Conservation (phyloP, 2,888 invertebrate genomes). For the Hirtodrosophila confusa region DNA sequence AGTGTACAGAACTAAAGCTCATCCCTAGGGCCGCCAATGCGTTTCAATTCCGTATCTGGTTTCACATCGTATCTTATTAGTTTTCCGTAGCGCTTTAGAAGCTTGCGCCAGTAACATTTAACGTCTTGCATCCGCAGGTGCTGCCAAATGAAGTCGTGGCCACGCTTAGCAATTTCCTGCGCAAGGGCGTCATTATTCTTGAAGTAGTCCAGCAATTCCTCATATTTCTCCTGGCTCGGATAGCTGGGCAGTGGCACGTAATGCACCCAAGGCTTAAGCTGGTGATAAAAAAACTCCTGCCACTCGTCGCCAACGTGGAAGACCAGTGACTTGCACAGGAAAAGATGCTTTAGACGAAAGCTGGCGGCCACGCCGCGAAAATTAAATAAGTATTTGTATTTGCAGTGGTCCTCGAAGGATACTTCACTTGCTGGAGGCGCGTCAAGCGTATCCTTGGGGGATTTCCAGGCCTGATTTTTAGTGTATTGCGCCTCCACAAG, state of each 20-base stretch:
- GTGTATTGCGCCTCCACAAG: slow-evolving; percentile 97
- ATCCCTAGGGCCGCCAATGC: slow-evolving; percentile 80
- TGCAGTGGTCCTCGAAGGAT: slow-evolving; percentile 95
- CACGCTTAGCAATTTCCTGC: slow-evolving; percentile 91
- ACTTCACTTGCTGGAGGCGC: slow-evolving; percentile 93
- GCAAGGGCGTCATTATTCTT: slow-evolving; percentile 90
- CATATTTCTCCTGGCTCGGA: slow-evolving; percentile 88
- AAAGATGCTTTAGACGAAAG: slow-evolving; percentile 97
- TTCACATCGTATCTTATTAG: slow-evolving; percentile 88
- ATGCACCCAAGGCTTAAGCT: slow-evolving; percentile 97
- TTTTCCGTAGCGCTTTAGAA: slow-evolving; percentile 90
- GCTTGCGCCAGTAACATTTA: slow-evolving; percentile 93
- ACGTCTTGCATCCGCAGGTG: slow-evolving; percentile 93
- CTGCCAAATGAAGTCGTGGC: slow-evolving; percentile 92
- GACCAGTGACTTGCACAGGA: slow-evolving; percentile 95
- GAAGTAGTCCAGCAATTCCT: slow-evolving; percentile 90
- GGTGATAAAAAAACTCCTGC: slow-evolving; percentile 97
- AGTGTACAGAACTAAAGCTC: slow-evolving; percentile 40
- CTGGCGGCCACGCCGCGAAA: slow-evolving; percentile 98
- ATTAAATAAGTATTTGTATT: slow-evolving; percentile 97
- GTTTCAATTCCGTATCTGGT: slow-evolving; percentile 86
- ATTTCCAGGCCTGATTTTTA: slow-evolving; percentile 99
- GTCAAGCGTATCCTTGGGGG: slow-evolving; percentile 95
- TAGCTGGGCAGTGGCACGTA: slow-evolving; percentile 93
- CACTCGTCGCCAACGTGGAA: slow-evolving; percentile 97